Evolutionary conservation across 2,888 invertebrate species (phyloP), one percentile per base, ranked within the genome.

Genomic region (Agrochola lota): DNA sequence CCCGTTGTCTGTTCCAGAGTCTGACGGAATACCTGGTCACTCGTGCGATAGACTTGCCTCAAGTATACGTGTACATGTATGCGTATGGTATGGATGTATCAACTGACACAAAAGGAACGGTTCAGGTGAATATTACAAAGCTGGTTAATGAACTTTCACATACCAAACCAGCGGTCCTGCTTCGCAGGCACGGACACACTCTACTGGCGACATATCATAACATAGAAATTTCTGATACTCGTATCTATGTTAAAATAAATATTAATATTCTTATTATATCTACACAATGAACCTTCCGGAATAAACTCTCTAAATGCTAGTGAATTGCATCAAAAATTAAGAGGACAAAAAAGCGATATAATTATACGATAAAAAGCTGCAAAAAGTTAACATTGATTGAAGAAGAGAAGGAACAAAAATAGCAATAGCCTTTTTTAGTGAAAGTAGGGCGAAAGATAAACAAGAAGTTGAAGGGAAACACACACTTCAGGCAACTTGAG

Each of bases 31-130:
- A 95, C 75, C 84, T 96, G 26, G 92, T 93, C 20, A 93, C 93
- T 0, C 92, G 94, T 0, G 96, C 96, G 0, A 94, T 96, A 26
- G 95, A 96, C 78, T 93, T 95, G 0, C 96, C 96, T 0, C 95
- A 95, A 71, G 83, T 91, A 0, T 96, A 95, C 67, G 95, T 96
- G 12, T 92, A 90, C 74, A 85, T 91, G 88, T 95, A 92, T 72
- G 96, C 96, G 0, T 96, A 96, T 73, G 96, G 96, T 0, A 88
- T 96, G 88, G 94, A 94, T n/a, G 87, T 95, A 1, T 74, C 71
- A 0, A 89, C 81, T 4, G 43, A 87, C 11, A 12, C 5, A 0
- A 81, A 89, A 30, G 89, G 82, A 7, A 88, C 71, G 11, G 71
- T 93, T 17, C 26, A 59, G 69, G 94, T 94, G 75, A 81, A 70